Evolutionary conservation across 2,888 invertebrate species (phyloP), one percentile per base, ranked within the genome.

Genomic region (Eumacrocentrus americanus): DNA sequence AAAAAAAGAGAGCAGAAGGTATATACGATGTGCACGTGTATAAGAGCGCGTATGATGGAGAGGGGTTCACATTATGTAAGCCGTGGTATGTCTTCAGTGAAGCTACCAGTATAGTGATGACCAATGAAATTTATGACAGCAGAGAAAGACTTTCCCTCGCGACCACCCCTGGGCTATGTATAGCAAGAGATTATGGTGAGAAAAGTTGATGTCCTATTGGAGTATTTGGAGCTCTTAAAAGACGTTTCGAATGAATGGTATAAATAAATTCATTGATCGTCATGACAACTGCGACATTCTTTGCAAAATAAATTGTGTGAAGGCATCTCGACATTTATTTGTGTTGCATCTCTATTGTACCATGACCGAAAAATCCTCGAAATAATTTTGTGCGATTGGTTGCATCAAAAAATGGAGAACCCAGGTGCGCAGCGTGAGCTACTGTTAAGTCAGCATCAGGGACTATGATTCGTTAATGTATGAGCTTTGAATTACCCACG

Each of bases 91-190:
- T 50, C 55, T 58, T 48, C 34, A 22, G 38, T 40, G 34, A 4
- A n/a, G n/a, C 5, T 46, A 40, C 58, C 44, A 37, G 14, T 23
- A 18, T 35, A 25, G 4, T 51, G 61, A 57, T 57, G 59, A 64
- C 59, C 58, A 59, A 56, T 48, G 62, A 67, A 62, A 64, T 66
- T 69, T 67, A 66, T 56, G 62, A 58, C 51, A 42, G 59, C 23
- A 47, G 58, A 60, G 65, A 65, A 64, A 64, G 64, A 61, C 62
- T 64, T 60, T 66, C 58, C 55, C 55, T 11, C 50, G 23, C 35
- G 47, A 40, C 14, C 48, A 50, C 37, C 46, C 51, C 44, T 58
- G 29, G 9, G 9, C 4, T 46, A 29, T 57, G 58, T 61, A 55
- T 52, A 61, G 60, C 61, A 58, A 38, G 60, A 58, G 37, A 42